Base-by-base conservation (phyloP, 2,113 vertebrate genomes). In the Lycaon pictus region DNA sequence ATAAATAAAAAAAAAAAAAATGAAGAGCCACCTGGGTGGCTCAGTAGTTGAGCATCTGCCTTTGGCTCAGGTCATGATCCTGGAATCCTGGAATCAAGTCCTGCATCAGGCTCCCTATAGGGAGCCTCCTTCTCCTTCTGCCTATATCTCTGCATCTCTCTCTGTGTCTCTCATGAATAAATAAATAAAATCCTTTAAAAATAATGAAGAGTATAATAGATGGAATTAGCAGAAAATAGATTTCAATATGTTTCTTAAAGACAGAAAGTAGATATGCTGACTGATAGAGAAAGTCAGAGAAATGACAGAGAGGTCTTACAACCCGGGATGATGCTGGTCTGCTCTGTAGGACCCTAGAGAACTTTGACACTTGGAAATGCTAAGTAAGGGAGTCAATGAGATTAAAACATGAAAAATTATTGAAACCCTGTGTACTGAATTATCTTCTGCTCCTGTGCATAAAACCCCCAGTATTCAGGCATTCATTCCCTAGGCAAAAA, bases 201-300 rank as follows among this genome's bases (percentile, higher is more conserved):
- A 86, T 6, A 90, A 71, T 87, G 15, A 93, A 84, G 25, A 88
- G 22, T 88, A 60, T 71, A 53, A 86, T 37, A 81, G 11, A 74
- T 7, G 32, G 7, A 91, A 91, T 65, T 19, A 86, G n/a, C 10
- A 91, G 25, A 93, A 96, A 93, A 88, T 51, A 90, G 8, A 90
- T 74, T 90, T 84, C 29, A 92, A 17, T 53, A 90, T 15, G 17
- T 88, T 95, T 97, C 77, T 95, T 29, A 97, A 81, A 90, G 69
- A 63, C 25, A 88, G 86, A 95, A 91, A 82, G 63, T 88, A 2
- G 32, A 69, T 35, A 77, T 83, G 25, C 35, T 80, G 53, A 77
- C 15, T 88, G 32, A 80, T 60, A 76, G 88, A 85, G 51, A 93
- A 76, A 13, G 8, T n/a, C 53, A 67, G 43, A 93, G 56, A 80